Conservation (phyloP, 30 jellyfish, hydroid and myxozoan species). For the Mastigias papua region DNA sequence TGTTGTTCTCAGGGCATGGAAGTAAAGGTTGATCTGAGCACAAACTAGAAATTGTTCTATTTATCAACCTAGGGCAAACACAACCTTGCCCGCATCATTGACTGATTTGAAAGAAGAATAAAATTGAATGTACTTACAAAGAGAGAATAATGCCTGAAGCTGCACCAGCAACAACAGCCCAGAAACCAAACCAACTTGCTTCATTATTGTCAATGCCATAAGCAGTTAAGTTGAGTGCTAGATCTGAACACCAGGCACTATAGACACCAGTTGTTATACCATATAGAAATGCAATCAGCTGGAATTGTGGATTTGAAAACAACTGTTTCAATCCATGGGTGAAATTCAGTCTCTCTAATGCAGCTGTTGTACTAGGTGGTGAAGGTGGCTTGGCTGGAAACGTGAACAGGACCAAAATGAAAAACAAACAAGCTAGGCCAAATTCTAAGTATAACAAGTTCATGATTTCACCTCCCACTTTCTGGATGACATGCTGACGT, state of each 20-base stretch:
- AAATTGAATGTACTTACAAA: constrained; percentile 95
- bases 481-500: constrained; percentile 3
- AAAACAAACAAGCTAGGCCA: constrained; percentile 83
- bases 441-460: constrained; percentile 81
- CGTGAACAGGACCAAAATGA: constrained; percentile 72
- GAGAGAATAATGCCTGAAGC: constrained; percentile 92
- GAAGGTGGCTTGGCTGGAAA: constrained; percentile 95
- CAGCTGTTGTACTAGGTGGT: constrained; percentile 99
- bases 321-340: constrained; percentile 79
- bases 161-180: constrained; percentile 99
- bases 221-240: constrained; percentile 88
- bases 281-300: constrained; percentile 93
- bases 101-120: too few species aligned
- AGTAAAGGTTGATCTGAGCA: too few species aligned
- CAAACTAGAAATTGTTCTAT: too few species aligned
- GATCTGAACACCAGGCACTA: constrained; percentile 99
- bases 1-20: too few species aligned
- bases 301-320: constrained; percentile 88
- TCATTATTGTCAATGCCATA: constrained; percentile 80
- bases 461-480: constrained; percentile 80
- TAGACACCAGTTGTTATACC: constrained; percentile 98
- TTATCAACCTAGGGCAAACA: too few species aligned
- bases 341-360: constrained; percentile 87
- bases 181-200: constrained; percentile 98
- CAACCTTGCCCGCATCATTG: too few species aligned